Base-by-base conservation (phyloP, 2,888 invertebrate species). In the Cordylochernes scorpioides region DNA sequence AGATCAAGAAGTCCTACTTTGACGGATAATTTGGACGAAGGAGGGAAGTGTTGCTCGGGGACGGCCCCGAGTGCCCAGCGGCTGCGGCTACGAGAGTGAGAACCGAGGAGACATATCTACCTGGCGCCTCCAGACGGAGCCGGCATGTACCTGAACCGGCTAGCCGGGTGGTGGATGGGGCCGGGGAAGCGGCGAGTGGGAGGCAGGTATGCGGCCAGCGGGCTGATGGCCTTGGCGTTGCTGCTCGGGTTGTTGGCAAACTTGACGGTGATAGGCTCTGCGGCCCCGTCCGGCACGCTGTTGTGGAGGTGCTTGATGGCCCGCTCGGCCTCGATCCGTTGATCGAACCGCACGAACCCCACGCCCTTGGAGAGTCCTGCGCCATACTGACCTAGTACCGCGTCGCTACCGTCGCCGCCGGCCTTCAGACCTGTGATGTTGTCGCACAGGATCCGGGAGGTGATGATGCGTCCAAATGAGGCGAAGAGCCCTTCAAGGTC, bases 381-480 rank as follows among this genome's bases (percentile, higher is more conserved):
- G 45, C n/a, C n/a, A n/a, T n/a, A n/a, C n/a, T n/a, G n/a, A n/a
- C n/a, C n/a, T n/a, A n/a, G n/a, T n/a, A n/a, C n/a, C n/a, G n/a
- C n/a, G n/a, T n/a, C n/a, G n/a, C n/a, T n/a, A n/a, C n/a, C n/a
- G n/a, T n/a, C n/a, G n/a, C n/a, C n/a, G 33, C 35, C 35, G 35
- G 32, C 35, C 30, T 29, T 33, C 33, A 35, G 41, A 66, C 80
- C 80, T 50, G 78, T 77, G 45, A 78, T 73, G 63, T 86, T 88
- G 62, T 91, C 88, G 57, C 84, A 86, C 36, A 91, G 63, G 47
- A 91, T 91, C 44, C 88, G 66, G 40, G 86, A 86, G 34, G 91
- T 91, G 49, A 91, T 91, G 44, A 91, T 91, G 45, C 80, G 68
- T 39, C 91, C 91, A 54, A 72, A 88, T 17, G 86, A 80, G 48